Evolutionary conservation across 2,888 invertebrate species (phyloP).

Genomic region (Minunthozetes semirufus): DNA sequence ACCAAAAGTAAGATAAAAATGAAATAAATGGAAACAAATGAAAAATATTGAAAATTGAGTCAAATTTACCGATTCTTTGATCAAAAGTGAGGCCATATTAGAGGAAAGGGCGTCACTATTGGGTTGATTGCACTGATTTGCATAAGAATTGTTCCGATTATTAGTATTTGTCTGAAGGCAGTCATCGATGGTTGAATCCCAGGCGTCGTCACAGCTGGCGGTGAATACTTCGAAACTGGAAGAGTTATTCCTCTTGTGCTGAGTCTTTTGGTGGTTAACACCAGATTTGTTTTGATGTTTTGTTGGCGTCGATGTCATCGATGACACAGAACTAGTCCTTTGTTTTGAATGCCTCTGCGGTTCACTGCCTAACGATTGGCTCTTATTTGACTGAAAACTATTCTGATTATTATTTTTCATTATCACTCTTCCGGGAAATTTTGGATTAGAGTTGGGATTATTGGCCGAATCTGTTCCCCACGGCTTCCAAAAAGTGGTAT

Average conservation of each 20-base stretch:
- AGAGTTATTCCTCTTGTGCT: constrained; percentile 21
- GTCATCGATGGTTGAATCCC: constrained; percentile 37
- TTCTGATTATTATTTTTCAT: constrained; percentile 12
- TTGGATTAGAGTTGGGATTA: neutral
- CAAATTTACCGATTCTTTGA: constrained; percentile 35
- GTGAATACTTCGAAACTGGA: constrained; percentile 36
- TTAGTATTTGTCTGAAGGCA: constrained; percentile 10
- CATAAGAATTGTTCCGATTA: neutral
- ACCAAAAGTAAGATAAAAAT: neutral
- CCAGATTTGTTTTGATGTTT: neutral
- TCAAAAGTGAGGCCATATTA: constrained; percentile 20
- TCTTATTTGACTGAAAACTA: neutral
- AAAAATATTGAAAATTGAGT: neutral
- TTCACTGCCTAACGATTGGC: neutral
- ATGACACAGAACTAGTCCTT: neutral
- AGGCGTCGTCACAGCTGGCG: constrained; percentile 38
- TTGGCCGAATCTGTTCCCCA: neutral
- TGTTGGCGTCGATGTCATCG: constrained; percentile 3
- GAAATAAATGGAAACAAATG: neutral
- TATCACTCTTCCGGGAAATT: constrained; percentile 34
- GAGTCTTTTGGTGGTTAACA: neutral
- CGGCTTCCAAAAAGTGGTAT: constrained; percentile 14
- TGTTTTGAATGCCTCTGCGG: neutral
- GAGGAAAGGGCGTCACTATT: neutral
- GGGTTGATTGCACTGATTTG: neutral